These are phyloP conservation scores for Borostomias antarcticus DNA, from an alignment of 2,797 vertebrate genomes.

Conservation along the genomic window DNA sequence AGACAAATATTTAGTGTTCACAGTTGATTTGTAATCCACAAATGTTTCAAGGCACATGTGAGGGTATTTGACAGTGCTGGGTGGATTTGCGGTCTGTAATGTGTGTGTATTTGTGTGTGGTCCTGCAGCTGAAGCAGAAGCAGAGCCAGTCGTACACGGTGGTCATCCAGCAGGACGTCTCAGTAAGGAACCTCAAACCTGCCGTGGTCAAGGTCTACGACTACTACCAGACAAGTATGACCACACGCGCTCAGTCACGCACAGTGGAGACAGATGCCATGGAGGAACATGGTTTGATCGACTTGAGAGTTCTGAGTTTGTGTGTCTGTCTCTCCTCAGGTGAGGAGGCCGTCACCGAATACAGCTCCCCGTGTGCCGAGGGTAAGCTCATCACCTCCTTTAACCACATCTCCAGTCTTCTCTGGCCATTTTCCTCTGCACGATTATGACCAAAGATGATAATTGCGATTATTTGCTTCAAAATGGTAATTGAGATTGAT, in stretches of 20 bases:
- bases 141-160: conserved; percentile 38
- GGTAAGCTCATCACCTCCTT: conserved; percentile 56
- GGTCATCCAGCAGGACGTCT: conserved; percentile 54
- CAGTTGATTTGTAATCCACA: no score
- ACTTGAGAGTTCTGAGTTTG: conserved; percentile 8
- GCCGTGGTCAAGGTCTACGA: conserved; percentile 74
- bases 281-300: not conserved
- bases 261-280: not conserved
- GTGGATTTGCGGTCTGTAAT: not conserved
- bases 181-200: conserved; percentile 71
- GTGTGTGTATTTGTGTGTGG: no score
- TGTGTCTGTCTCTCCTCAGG: conserved; percentile 53
- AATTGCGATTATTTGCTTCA: no score
- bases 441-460: no score
- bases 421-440: no score
- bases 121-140: conserved; percentile 61
- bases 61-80: no score
- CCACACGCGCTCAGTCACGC: not conserved
- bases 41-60: no score
- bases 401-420: no score
- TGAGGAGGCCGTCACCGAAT: conserved; percentile 66
- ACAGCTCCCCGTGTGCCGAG: conserved; percentile 69
- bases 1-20: no score
- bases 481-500: no score
- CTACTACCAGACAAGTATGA: conserved; percentile 79